These are phyloP conservation scores for Manis javanica DNA, from an alignment of 2,797 vertebrate species.

Conservation along the genomic window DNA sequence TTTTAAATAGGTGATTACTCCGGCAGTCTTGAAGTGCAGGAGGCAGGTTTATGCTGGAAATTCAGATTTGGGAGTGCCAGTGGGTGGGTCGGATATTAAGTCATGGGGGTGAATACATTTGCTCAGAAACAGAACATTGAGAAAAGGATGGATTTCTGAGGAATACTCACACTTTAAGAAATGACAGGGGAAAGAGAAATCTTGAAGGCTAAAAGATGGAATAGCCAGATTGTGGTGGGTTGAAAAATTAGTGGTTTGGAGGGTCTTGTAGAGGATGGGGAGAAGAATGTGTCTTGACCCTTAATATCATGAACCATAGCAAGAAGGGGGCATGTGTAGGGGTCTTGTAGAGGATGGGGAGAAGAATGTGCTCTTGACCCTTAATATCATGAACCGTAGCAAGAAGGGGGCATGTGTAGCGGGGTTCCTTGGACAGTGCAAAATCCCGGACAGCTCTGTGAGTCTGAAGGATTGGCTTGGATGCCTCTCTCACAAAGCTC, in stretches of 20 bases:
- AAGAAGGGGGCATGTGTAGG: too few species aligned
- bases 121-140: constrained; percentile 2
- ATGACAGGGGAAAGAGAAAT: constrained; percentile 9
- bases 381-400: background rate
- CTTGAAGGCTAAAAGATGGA: constrained; percentile 41
- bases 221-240: background rate
- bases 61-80: constrained; percentile 34
- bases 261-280: background rate
- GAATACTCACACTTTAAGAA: background rate
- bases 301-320: too few species aligned
- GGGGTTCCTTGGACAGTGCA: background rate
- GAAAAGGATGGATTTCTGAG: constrained; percentile 1
- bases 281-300: too few species aligned
- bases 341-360: background rate
- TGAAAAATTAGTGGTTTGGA: background rate
- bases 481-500: background rate
- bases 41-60: background rate
- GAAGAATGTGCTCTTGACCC: background rate
- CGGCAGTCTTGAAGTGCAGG: constrained; percentile 10
- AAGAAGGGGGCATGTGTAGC: background rate
- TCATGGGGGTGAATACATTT: background rate
- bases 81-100: background rate
- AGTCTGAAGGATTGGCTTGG: constrained; percentile 1
- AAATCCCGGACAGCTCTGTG: background rate
- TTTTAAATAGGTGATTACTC: background rate